Percentiles rank a stretch among this genome's conserved stretches.
phyloP scores from a whole-genome alignment of 2,888 invertebrate genomes.

The Margaritifera margaritifera region DNA sequence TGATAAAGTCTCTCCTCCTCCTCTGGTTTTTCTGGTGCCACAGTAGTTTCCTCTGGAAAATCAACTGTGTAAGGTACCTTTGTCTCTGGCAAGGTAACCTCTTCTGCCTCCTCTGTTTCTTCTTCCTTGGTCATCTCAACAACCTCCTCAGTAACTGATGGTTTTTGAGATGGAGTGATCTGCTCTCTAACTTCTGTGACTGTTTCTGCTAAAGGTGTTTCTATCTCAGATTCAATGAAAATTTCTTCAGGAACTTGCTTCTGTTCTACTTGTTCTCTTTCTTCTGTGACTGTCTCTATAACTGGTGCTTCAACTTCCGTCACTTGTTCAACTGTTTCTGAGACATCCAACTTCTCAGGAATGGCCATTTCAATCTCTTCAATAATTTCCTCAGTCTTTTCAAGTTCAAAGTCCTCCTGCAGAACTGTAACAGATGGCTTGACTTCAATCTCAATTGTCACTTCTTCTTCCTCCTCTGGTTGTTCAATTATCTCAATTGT shows the following conservation, averaged over 20 bases:
- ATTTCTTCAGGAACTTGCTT: too few relatives aligned
- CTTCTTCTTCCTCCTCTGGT: background rate
- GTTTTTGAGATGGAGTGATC: background rate
- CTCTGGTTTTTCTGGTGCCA: constrained; percentile 2
- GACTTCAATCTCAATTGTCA: background rate
- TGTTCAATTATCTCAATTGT: background rate
- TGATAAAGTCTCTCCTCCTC: background rate
- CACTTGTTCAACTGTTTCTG: constrained; percentile 11
- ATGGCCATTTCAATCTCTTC: too few relatives aligned
- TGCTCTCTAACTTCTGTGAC: too few relatives aligned
- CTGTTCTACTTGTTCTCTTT: too few relatives aligned
- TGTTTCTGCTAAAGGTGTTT: background rate
- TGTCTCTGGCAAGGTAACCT: constrained; percentile 8
- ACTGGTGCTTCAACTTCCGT: background rate
- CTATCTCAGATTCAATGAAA: too few relatives aligned
- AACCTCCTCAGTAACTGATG: background rate
- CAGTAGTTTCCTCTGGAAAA: constrained; percentile 12
- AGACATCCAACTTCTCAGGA: constrained; percentile 1
- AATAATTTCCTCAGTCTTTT: too few relatives aligned
- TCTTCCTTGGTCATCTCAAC: constrained; percentile 3
- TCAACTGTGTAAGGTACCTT: constrained; percentile 4
- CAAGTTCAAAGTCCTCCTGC: too few relatives aligned
- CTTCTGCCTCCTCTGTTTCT: constrained; percentile 3
- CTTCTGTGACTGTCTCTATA: too few relatives aligned
- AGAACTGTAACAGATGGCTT: too few relatives aligned